phyloP scores from a whole-genome alignment of 2,797 vertebrate species.

The Parauchenoglanis ngamensis region DNA sequence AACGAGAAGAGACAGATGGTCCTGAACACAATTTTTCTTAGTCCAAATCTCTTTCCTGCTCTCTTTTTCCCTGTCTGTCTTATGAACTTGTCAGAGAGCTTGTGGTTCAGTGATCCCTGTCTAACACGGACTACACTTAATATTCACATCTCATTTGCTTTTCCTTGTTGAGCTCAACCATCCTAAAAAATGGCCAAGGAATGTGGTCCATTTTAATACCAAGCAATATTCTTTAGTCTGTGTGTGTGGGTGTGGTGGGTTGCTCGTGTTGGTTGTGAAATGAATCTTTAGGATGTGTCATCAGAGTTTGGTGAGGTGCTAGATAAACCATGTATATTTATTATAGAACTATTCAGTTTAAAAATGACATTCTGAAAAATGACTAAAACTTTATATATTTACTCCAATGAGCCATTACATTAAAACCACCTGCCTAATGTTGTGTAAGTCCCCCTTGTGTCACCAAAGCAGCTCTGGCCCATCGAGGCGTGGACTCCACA shows the following conservation, averaged over 20 bases:
- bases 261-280: no score
- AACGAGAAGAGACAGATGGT: slow-evolving; percentile 24
- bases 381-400: no score
- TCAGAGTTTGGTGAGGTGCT: not conserved
- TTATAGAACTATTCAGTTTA: no score
- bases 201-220: not conserved
- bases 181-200: slow-evolving; percentile 51
- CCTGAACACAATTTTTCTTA: not conserved
- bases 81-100: slow-evolving; percentile 53
- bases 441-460: no score
- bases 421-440: no score
- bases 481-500: no score
- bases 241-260: no score
- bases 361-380: no score
- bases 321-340: not conserved
- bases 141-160: slow-evolving; percentile 57
- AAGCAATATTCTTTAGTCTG: not conserved
- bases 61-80: slow-evolving; percentile 6
- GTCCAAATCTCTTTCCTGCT: slow-evolving; percentile 16
- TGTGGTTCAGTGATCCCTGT: slow-evolving; percentile 53
- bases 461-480: no score
- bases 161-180: slow-evolving; percentile 48
- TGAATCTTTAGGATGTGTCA: not conserved
- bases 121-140: slow-evolving; percentile 35
- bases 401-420: no score